Evolutionary conservation across 2,797 vertebrate genomes (phyloP).

Genomic region (Thalassophryne amazonica): DNA sequence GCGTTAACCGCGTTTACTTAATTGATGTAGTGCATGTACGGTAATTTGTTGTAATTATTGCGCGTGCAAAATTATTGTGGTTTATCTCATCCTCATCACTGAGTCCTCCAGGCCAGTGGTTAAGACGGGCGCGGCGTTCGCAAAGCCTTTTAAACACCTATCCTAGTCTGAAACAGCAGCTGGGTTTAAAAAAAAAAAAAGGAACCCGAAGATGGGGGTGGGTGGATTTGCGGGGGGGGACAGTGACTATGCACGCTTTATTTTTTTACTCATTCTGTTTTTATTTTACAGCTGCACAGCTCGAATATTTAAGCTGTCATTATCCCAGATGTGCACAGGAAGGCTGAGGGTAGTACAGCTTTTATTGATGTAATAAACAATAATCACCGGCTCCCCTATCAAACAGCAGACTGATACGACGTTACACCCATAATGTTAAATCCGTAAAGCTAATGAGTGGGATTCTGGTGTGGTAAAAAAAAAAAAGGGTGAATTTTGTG

Average conservation of each 20-base stretch:
- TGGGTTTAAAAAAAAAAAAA: constrained; percentile 20
- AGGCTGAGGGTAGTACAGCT: constrained; percentile 59
- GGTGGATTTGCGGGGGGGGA: no score
- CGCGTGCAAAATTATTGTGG: constrained; percentile 55
- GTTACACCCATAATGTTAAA: constrained; percentile 36
- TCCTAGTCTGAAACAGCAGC: constrained; percentile 35
- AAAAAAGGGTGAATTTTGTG: constrained; percentile 31
- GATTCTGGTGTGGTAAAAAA: constrained; percentile 16
- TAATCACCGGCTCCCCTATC: constrained; percentile 60
- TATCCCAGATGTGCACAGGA: constrained; percentile 68
- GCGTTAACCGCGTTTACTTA: constrained; percentile 66
- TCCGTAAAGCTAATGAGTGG: constrained; percentile 56
- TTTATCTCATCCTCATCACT: constrained; percentile 68
- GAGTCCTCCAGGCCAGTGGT: constrained; percentile 53
- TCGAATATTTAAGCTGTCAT: constrained; percentile 76
- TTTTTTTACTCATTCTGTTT: constrained; percentile 57
- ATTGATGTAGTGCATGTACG: constrained; percentile 56
- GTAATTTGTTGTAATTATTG: constrained; percentile 65
- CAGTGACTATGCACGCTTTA: constrained; percentile 31
- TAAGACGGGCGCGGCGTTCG: no score
- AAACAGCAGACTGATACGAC: constrained; percentile 39
- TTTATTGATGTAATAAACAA: constrained; percentile 80
- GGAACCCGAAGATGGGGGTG: no score
- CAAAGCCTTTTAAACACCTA: constrained; percentile 28
- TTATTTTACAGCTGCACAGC: constrained; percentile 61